These are phyloP conservation scores for Alethe diademata DNA, from an alignment of 2,113 vertebrate species.

Conservation along the genomic window DNA sequence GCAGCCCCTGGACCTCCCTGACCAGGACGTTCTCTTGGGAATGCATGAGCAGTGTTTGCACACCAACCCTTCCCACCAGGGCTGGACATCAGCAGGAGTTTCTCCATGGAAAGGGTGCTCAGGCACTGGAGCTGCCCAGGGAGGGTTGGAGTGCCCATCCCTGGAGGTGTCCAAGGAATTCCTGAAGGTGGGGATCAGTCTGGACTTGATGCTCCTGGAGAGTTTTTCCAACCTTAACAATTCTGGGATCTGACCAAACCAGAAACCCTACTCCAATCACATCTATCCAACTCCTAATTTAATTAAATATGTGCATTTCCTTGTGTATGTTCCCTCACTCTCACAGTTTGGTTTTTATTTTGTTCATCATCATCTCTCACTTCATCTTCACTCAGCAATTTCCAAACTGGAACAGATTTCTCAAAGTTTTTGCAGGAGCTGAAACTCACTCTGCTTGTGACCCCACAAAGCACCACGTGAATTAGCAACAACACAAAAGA, in stretches of 20 bases:
- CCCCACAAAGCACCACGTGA: accelerated
- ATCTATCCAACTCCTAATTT: background rate
- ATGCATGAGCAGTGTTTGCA: accelerated
- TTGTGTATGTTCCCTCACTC: too few relatives aligned
- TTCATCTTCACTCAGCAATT: background rate
- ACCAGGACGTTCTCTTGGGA: background rate
- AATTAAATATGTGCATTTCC: background rate
- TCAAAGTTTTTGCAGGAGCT: background rate
- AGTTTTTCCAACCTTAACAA: background rate
- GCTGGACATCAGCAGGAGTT: background rate
- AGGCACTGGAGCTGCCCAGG: background rate
- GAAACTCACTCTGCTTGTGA: background rate
- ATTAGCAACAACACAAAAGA: background rate
- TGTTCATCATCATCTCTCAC: background rate
- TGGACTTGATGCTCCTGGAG: accelerated
- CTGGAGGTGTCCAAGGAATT: background rate
- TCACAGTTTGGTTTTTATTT: background rate
- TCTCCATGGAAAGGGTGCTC: accelerated
- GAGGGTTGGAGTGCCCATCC: background rate
- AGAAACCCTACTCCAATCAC: background rate
- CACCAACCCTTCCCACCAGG: background rate
- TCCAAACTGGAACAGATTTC: background rate
- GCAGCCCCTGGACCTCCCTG: accelerated
- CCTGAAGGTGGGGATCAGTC: accelerated
- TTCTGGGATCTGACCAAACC: background rate